Evolutionary conservation across 2,113 vertebrate genomes (phyloP), one percentile per base, ranked within the genome.

Genomic region (Otus sunia): DNA sequence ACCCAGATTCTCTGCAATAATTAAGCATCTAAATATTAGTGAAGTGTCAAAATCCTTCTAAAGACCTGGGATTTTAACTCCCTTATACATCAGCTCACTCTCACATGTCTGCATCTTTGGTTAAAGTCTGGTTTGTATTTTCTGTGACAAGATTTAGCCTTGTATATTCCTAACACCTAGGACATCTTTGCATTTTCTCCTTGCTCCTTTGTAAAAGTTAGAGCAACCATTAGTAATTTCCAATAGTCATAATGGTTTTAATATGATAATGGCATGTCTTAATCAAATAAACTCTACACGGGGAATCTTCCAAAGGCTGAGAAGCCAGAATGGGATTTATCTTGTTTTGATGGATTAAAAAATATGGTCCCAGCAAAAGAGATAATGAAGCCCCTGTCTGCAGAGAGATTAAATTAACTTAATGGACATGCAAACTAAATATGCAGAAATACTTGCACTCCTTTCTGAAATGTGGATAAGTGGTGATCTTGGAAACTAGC

Each of bases 361-460:
- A 94, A 86, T 84, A 88, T 4, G 76, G 95, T 72, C 47, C 23
- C 49, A 89, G 77, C 27, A 91, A 91, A 91, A 60, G 25, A 91
- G 86, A 84, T 91, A 96, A 91, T 71, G 85, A 87, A 95, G 73
- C 52, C 73, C 15, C 36, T 34, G 83, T 94, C 80, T 94, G 69
- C 50, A 91, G 81, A 82, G 53, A 49, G 89, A 93, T 91, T 81
- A 94, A 94, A 97, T 94, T 92, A 87, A 86, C 58, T 88, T 94
- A 96, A 94, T 94, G 93, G 92, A 86, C 88, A 73, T 34, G 62
- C 76, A 94, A 94, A 92, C 80, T 63, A 92, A 88, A 78, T 85
- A 72, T 55, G 62, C 77, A 89, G 79, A 77, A 75, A 80, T 77
- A 78, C 30, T 53, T 60, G 37, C 47, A 75, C 71, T 93, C 59